Evolutionary conservation across 2,113 vertebrate species (phyloP).

Genomic region (Lutjanus erythropterus): DNA sequence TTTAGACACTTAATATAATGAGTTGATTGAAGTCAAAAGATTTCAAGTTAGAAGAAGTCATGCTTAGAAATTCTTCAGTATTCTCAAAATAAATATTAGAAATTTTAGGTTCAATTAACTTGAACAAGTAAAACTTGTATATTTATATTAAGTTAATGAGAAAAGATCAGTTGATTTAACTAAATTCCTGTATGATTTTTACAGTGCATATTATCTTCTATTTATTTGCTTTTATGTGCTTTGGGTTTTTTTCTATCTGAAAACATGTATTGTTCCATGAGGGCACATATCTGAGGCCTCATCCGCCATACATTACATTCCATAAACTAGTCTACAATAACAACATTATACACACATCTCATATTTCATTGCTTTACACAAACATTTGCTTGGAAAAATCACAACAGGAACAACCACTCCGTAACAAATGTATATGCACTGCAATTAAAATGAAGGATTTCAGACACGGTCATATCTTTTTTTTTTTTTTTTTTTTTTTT

Average conservation of each 20-base stretch:
- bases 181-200: too few species aligned
- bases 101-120: too few species aligned
- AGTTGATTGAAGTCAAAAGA: too few species aligned
- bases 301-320: constrained; percentile 2
- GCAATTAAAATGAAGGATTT: constrained; percentile 22
- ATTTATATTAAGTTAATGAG: too few species aligned
- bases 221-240: constrained; percentile 8
- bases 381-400: constrained; percentile 15
- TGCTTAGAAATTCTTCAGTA: too few species aligned
- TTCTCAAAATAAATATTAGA: too few species aligned
- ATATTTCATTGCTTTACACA: constrained; percentile 13
- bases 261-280: not conserved
- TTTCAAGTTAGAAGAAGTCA: too few species aligned
- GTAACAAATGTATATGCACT: not conserved
- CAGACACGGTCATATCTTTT: constrained; percentile 27
- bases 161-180: too few species aligned
- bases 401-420: not conserved
- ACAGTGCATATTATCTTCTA: constrained; percentile 11
- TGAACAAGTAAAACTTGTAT: too few species aligned
- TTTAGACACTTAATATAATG: too few species aligned
- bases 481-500: constrained; percentile 25
- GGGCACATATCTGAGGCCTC: not conserved
- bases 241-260: not conserved
- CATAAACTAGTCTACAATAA: constrained; percentile 10
- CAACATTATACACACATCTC: constrained; percentile 15